A percentile compares a stretch with the other conserved stretches of the same genome.
These are phyloP conservation scores for Galeopterus variegatus DNA, from an alignment of 2,113 vertebrate genomes.

Conservation along the genomic window DNA sequence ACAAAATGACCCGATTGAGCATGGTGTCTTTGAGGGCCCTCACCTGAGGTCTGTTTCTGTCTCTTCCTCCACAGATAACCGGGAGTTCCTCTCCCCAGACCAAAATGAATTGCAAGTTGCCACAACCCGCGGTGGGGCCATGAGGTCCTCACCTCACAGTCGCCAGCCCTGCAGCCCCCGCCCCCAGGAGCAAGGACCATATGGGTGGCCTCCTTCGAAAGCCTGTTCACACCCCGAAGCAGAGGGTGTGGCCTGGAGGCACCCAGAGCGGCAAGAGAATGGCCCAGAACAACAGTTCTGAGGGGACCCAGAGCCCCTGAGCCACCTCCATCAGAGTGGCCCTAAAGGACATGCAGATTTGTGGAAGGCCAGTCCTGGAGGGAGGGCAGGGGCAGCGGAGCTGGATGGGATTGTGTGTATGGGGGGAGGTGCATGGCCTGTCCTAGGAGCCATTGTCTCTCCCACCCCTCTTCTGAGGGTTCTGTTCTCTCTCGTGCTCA, in stretches of 20 bases:
- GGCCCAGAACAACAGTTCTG: not conserved
- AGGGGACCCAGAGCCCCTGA: not conserved
- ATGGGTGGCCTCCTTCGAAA: not conserved
- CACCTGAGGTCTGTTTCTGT: not conserved
- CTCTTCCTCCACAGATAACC: conserved; percentile 73
- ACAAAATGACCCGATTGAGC: not conserved
- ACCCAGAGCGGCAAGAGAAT: not conserved
- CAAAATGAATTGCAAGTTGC: conserved; percentile 82
- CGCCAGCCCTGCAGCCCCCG: conserved; percentile 65
- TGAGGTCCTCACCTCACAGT: conserved; percentile 43
- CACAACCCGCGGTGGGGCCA: conserved; percentile 67
- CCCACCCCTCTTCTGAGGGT: not conserved
- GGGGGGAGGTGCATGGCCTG: not conserved
- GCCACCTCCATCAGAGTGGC: not conserved
- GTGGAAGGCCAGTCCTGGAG: not conserved
- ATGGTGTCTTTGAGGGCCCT: not conserved
- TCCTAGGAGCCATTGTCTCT: not conserved
- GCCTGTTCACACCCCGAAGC: not conserved
- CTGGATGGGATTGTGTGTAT: not conserved
- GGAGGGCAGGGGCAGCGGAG: not conserved
- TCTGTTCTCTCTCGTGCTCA: not conserved
- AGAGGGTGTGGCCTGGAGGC: not conserved
- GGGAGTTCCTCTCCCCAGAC: conserved; percentile 51
- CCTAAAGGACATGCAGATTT: not conserved
- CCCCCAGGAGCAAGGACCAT: not conserved